Conservation (phyloP, 2,797 vertebrate species). For the Emydoidea blandingii region DNA sequence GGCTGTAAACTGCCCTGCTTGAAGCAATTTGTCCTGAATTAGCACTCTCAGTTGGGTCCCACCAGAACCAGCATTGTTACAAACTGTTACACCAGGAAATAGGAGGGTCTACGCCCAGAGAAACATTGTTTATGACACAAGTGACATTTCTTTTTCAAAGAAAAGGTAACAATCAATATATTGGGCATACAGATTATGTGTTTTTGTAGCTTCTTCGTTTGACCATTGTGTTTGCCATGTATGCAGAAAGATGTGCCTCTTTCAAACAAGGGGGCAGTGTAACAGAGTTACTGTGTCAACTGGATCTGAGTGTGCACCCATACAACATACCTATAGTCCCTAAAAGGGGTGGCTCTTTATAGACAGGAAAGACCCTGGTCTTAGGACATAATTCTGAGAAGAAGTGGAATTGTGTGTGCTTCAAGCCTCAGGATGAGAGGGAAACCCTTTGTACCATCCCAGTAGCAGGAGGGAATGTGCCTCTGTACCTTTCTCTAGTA, state of each 20-base stretch:
- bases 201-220: neutral
- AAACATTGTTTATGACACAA: neutral
- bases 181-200: neutral
- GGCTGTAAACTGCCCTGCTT: no score
- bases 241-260: neutral
- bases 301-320: no score
- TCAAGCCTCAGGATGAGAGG: neutral
- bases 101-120: neutral
- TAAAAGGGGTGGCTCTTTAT: neutral
- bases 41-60: no score
- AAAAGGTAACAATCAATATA: neutral
- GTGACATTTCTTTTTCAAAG: neutral
- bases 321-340: fast-evolving
- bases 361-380: neutral
- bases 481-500: neutral
- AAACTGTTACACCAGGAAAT: neutral
- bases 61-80: no score
- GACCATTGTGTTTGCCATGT: neutral
- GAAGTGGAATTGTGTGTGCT: neutral
- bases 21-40: no score
- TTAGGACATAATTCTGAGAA: neutral
- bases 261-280: neutral
- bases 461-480: fast-evolving
- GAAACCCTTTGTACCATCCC: fast-evolving
- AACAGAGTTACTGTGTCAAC: neutral